Evolutionary conservation across 2,797 vertebrate genomes (phyloP), one percentile per base, ranked within the genome.

Genomic region (Microcaecilia unicolor): DNA sequence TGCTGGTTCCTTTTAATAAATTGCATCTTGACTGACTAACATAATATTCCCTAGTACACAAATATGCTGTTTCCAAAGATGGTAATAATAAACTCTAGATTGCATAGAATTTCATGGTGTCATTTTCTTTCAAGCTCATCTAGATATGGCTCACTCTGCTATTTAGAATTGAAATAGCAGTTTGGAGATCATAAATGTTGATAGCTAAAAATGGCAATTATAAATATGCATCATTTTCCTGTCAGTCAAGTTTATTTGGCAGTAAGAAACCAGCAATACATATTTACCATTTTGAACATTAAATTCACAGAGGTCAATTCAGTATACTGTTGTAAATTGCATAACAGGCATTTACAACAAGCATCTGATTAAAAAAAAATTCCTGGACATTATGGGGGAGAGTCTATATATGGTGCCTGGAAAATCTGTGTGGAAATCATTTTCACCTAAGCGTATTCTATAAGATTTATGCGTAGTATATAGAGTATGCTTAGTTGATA

Each of bases 91-190:
- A 36, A 22, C 35, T 38, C 6, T 3, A 31, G 4, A 8, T 46
- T 34, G 46, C 30, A 42, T 40, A 22, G 13, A 41, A 45, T 20
- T 14, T 47, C 22, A 46, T 10, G 31, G 13, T 39, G 13, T 21
- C 42, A n/a, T 29, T 48, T 14, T 35, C 19, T 31, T 19, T 37
- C n/a, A n/a, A n/a, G n/a, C 23, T 64, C 17, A 43, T 1, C 9
- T 48, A 19, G 37, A 48, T 28, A 9, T 25, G 36, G 12, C 18
- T 34, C 22, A 44, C 49, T 15, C 26, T 32, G 28, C 41, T 60
- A 43, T 55, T 58, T 49, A 51, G 6, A n/a, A 40, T 34, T 15
- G 47, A 51, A 33, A 48, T 18, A 46, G 35, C 22, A 44, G 48
- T 21, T 42, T 44, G 50, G 51, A 64, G 51, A 34, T 51, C 25